phyloP scores from a whole-genome alignment of 2,888 invertebrate species.

The Beris morrisii region DNA sequence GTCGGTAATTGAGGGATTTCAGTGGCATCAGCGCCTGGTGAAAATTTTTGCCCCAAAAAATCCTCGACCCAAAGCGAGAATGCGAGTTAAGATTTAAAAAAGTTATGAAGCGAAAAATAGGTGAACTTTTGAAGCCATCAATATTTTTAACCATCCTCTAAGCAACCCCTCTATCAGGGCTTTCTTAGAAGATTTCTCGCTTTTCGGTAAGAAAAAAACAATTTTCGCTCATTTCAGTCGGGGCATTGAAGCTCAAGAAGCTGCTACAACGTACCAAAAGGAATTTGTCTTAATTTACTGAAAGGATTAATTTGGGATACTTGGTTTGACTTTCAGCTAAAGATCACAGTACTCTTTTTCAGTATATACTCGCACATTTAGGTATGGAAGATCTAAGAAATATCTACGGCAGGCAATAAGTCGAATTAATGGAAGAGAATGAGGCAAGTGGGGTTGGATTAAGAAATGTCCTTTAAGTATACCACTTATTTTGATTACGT shows the following conservation, averaged over 20 bases:
- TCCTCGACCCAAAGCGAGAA: not conserved
- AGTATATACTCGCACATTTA: not conserved
- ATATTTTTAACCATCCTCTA: conserved; percentile 10
- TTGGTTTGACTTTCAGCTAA: conserved; percentile 29
- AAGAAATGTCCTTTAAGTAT: not conserved
- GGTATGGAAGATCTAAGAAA: not conserved
- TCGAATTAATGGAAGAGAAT: not conserved
- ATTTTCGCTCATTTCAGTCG: no score
- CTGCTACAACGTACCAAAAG: conserved; percentile 4
- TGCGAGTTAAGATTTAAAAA: conserved; percentile 35
- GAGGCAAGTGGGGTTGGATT: not conserved
- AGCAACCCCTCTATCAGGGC: conserved; percentile 1
- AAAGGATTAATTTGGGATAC: conserved; percentile 36
- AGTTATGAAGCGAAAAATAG: conserved; percentile 39
- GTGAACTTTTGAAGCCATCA: conserved; percentile 37
- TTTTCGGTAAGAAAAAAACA: not conserved
- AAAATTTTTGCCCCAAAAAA: conserved; percentile 10
- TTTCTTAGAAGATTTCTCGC: not conserved
- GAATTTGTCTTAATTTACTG: conserved; percentile 37
- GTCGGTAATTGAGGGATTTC: conserved; percentile 35
- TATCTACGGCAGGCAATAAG: not conserved
- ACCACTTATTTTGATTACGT: conserved; percentile 7
- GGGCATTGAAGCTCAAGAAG: no score
- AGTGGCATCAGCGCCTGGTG: conserved; percentile 4
- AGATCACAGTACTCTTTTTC: conserved; percentile 11